A percentile compares a stretch with the other conserved stretches of the same genome.
Evolutionary conservation across 2,797 vertebrate genomes (phyloP).

Genomic region (Esox masquinongy): DNA sequence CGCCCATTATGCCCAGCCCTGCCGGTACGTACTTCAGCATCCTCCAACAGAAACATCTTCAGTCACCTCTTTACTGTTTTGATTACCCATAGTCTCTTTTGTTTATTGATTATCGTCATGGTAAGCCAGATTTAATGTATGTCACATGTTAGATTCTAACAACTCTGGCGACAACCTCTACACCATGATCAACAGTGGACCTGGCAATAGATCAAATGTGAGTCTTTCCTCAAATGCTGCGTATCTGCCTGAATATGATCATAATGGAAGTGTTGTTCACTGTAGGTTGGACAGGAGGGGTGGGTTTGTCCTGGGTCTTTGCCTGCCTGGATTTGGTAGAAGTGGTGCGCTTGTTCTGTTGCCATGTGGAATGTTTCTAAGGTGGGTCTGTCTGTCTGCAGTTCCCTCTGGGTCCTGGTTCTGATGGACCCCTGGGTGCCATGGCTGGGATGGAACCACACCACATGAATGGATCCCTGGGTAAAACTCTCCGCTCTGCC

Average conservation of each 20-base stretch:
- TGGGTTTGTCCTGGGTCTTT: no score
- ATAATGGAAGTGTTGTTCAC: no score
- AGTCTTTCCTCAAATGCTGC: constrained; percentile 57
- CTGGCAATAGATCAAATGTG: constrained; percentile 96
- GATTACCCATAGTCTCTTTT: neutral
- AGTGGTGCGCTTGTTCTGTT: constrained; percentile 53
- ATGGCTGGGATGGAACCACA: constrained; percentile 99
- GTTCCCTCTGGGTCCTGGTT: constrained; percentile 98
- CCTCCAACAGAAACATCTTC: neutral
- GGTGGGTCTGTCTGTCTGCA: constrained; percentile 48
- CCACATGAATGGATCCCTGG: constrained; percentile 99
- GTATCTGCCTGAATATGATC: neutral
- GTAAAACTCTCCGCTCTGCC: constrained; percentile 67
- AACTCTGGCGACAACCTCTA: constrained; percentile 99
- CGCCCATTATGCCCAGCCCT: constrained; percentile 98
- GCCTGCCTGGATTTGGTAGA: neutral
- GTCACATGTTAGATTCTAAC: constrained; percentile 86
- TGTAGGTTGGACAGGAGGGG: no score
- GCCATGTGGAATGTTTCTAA: constrained; percentile 23
- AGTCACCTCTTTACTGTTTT: neutral
- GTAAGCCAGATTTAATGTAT: constrained; percentile 38
- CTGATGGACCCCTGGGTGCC: constrained; percentile 95
- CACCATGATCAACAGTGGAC: constrained; percentile 99
- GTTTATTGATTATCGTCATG: constrained; percentile 2
- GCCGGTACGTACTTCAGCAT: constrained; percentile 79